A percentile compares a stretch with the other conserved stretches of the same genome.
These are phyloP conservation scores for Athetis lepigone DNA, from an alignment of 2,888 invertebrate genomes.

Conservation along the genomic window DNA sequence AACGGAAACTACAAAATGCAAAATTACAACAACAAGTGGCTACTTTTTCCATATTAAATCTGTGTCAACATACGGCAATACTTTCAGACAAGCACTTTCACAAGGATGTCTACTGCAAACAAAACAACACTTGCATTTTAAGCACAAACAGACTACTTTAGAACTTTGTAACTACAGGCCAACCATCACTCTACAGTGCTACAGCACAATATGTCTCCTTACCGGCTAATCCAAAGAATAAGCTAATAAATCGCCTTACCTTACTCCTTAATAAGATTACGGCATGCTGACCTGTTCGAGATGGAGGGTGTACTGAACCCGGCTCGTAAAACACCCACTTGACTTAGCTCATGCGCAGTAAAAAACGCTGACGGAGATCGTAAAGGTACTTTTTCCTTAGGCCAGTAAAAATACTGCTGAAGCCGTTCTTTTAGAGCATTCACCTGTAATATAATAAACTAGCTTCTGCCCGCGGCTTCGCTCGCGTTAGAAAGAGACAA, in stretches of 20 bases:
- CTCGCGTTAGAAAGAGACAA: too few relatives aligned
- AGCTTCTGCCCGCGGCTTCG: too few relatives aligned
- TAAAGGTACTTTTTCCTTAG: constrained; percentile 10
- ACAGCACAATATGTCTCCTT: constrained; percentile 10
- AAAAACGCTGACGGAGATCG: constrained; percentile 57
- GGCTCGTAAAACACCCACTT: constrained; percentile 69
- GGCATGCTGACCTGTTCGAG: constrained; percentile 63
- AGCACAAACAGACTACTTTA: constrained; percentile 14
- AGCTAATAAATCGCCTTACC: constrained; percentile 56
- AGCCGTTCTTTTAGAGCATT: too few relatives aligned
- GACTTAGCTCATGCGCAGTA: constrained; percentile 80
- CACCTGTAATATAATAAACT: too few relatives aligned
- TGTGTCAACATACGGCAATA: too few relatives aligned
- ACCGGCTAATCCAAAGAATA: constrained; percentile 47
- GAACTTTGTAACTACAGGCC: constrained; percentile 7
- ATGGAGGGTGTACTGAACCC: constrained; percentile 64
- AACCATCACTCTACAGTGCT: background rate
- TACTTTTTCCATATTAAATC: too few relatives aligned
- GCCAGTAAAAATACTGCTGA: too few relatives aligned
- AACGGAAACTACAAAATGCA: too few relatives aligned
- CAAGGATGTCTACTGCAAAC: background rate
- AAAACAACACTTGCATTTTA: constrained; percentile 14
- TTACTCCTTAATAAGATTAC: constrained; percentile 75
- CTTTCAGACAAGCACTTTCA: background rate
- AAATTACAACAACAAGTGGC: too few relatives aligned